Evolutionary conservation across 2,888 invertebrate genomes (phyloP).

Genomic region (Epirrhoe alternata): DNA sequence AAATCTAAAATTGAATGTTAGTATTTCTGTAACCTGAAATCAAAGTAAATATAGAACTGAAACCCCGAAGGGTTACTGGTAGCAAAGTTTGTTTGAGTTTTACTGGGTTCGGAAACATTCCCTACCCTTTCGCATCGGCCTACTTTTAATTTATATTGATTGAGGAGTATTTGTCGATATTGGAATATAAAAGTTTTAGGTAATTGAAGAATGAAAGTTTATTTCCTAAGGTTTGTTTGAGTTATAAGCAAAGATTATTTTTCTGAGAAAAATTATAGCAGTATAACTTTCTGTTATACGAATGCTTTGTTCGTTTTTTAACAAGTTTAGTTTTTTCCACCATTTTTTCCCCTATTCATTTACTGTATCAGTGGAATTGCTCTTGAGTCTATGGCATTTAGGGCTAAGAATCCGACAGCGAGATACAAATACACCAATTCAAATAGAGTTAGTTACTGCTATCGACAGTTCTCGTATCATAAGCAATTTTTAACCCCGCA

Average conservation of each 20-base stretch:
- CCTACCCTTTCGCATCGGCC: conserved; percentile 34
- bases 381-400: too few species aligned
- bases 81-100: conserved; percentile 36
- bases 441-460: conserved; percentile 18
- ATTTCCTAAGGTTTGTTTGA: too few species aligned
- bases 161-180: conserved; percentile 6
- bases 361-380: too few species aligned
- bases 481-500: conserved; percentile 28
- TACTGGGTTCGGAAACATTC: conserved; percentile 25
- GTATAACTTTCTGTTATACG: too few species aligned
- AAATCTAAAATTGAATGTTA: not conserved
- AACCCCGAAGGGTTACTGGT: conserved; percentile 20
- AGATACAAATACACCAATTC: not conserved
- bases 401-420: not conserved
- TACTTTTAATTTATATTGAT: conserved; percentile 39
- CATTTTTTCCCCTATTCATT: too few species aligned
- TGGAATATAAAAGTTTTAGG: not conserved
- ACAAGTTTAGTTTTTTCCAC: too few species aligned
- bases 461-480: conserved; percentile 10
- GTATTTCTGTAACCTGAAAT: not conserved
- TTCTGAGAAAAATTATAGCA: too few species aligned
- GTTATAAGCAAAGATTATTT: too few species aligned
- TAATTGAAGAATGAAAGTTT: not conserved
- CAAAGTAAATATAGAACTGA: conserved; percentile 24
- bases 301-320: too few species aligned